These are phyloP conservation scores for Austrolebias charrua DNA, from an alignment of 2,797 vertebrate species.

Conservation along the genomic window DNA sequence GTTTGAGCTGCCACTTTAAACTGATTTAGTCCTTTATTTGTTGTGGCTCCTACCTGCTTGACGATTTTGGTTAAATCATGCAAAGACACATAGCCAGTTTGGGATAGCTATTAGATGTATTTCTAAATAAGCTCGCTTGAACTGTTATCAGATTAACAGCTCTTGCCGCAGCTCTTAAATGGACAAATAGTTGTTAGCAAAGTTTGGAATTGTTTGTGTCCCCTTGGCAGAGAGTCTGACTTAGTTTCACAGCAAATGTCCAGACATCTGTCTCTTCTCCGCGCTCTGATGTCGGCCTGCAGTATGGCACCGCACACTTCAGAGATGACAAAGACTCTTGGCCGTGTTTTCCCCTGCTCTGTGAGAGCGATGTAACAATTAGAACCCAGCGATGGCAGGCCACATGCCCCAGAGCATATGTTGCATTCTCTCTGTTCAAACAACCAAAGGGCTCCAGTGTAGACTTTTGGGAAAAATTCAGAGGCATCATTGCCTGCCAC, in stretches of 20 bases:
- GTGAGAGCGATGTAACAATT: constrained; percentile 82
- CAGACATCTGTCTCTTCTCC: constrained; percentile 82
- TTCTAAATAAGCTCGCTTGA: neutral
- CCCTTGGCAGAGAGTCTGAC: constrained; percentile 72
- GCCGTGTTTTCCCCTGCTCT: constrained; percentile 71
- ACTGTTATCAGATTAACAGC: neutral
- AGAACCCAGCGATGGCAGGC: constrained; percentile 79
- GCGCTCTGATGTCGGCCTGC: constrained; percentile 74
- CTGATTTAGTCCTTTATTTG: constrained; percentile 42
- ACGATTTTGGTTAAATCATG: constrained; percentile 9
- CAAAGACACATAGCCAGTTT: neutral
- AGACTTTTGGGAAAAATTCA: constrained; percentile 70
- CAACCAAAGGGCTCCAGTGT: constrained; percentile 77
- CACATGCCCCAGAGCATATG: constrained; percentile 80
- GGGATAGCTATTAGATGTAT: neutral
- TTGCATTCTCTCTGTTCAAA: constrained; percentile 79
- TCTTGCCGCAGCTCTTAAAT: constrained; percentile 20
- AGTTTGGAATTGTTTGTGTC: constrained; percentile 60
- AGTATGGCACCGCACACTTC: constrained; percentile 72
- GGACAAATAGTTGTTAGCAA: constrained; percentile 57
- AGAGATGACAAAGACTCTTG: constrained; percentile 83
- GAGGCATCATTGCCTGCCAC: constrained; percentile 77
- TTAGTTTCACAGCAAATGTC: constrained; percentile 82
- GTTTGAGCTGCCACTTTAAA: constrained; percentile 49
- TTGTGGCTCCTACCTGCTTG: constrained; percentile 27